Evolutionary conservation across 2,888 invertebrate species (phyloP).

Genomic region (Leucozona laternaria): DNA sequence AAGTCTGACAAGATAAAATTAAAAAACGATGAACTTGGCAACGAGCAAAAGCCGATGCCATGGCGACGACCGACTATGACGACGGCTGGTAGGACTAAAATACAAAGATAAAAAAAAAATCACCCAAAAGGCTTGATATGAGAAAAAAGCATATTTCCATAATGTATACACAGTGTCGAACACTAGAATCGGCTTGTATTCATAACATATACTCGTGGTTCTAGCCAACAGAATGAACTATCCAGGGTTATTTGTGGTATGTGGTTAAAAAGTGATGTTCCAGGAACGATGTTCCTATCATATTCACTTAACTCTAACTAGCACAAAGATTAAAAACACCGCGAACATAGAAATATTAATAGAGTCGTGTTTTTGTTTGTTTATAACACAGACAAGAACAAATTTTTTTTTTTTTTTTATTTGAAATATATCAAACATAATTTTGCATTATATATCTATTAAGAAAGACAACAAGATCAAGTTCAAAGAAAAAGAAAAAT

Average conservation of each 20-base stretch:
- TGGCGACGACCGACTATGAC: neutral
- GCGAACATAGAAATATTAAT: slow-evolving; percentile 23
- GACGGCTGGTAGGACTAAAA: neutral
- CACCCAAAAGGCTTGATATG: neutral
- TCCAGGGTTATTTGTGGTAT: slow-evolving; percentile 7
- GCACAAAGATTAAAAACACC: slow-evolving; percentile 25
- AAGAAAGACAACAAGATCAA: slow-evolving; percentile 1
- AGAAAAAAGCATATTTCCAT: slow-evolving; percentile 11
- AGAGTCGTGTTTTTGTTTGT: slow-evolving; percentile 30
- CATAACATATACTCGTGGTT: neutral
- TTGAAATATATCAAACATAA: neutral
- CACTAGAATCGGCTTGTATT: slow-evolving; percentile 12
- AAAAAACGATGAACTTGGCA: slow-evolving; percentile 55
- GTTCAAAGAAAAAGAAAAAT: slow-evolving; percentile 19
- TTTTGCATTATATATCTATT: slow-evolving; percentile 10
- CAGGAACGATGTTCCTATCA: slow-evolving; percentile 10
- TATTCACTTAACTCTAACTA: neutral
- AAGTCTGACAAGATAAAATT: slow-evolving; percentile 57
- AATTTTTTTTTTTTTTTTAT: neutral
- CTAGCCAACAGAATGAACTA: slow-evolving; percentile 7
- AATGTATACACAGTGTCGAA: slow-evolving; percentile 34
- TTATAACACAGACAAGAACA: neutral
- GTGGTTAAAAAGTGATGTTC: slow-evolving; percentile 7
- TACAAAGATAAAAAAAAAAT: neutral
- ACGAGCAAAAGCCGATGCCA: slow-evolving; percentile 11